These are phyloP conservation scores for Notothenia rossii DNA, from an alignment of 2,113 vertebrate species.

Conservation along the genomic window DNA sequence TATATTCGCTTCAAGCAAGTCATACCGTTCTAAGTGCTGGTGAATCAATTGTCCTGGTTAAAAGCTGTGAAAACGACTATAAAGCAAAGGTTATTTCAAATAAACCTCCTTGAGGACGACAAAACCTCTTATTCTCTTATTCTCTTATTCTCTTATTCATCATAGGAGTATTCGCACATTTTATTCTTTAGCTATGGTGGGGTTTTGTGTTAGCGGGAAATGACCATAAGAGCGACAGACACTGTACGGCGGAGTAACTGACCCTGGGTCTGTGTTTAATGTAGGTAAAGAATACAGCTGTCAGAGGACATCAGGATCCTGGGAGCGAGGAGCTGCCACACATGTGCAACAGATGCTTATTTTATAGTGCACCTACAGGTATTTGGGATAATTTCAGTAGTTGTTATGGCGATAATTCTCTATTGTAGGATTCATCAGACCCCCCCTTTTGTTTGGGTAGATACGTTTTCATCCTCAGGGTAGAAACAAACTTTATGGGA, in stretches of 20 bases:
- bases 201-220: constrained; percentile 5
- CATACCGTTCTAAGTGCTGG: too few species aligned
- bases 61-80: constrained; percentile 30
- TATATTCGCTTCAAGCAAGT: too few species aligned
- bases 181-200: constrained; percentile 5
- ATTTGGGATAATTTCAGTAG: constrained; percentile 73
- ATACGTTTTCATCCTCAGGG: neutral
- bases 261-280: neutral
- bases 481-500: constrained; percentile 5
- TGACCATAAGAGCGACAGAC: neutral
- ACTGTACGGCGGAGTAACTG: neutral
- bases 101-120: constrained; percentile 54
- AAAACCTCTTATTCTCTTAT: constrained; percentile 34
- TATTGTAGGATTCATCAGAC: constrained; percentile 20
- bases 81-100: constrained; percentile 54
- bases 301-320: constrained; percentile 21
- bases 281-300: constrained; percentile 31
- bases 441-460: neutral
- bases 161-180: neutral
- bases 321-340: constrained; percentile 60
- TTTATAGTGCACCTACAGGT: constrained; percentile 78
- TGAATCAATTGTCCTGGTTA: constrained; percentile 22
- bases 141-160: constrained; percentile 31
- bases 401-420: constrained; percentile 64
- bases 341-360: constrained; percentile 65